Evolutionary conservation across 2,113 vertebrate species (phyloP).

Genomic region (Nanorana parkeri): DNA sequence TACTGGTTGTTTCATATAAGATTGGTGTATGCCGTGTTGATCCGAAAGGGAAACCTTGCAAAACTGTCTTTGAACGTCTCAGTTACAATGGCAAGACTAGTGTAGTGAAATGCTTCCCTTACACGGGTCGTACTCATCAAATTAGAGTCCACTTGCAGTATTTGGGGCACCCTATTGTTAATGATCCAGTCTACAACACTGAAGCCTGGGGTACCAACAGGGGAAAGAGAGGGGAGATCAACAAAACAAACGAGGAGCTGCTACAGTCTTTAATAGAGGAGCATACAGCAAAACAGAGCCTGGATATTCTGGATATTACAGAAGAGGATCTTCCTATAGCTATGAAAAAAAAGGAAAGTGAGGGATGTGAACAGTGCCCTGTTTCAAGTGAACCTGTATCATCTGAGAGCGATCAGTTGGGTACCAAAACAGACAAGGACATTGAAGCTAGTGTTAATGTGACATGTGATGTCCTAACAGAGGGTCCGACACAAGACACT

Average conservation of each 20-base stretch:
- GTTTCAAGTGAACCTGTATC: not conserved
- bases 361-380: slow-evolving; percentile 1
- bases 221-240: slow-evolving; percentile 81
- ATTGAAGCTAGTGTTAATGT: not conserved
- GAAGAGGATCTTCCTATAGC: slow-evolving; percentile 68
- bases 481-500: not conserved
- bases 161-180: slow-evolving; percentile 91
- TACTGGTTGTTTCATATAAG: slow-evolving; percentile 93
- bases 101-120: slow-evolving; percentile 86
- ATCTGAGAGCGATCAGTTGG: fast-evolving
- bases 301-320: slow-evolving; percentile 77
- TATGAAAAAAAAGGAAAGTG: not conserved
- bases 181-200: slow-evolving; percentile 96
- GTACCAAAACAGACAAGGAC: not conserved
- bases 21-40: slow-evolving; percentile 93
- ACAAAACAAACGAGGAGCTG: slow-evolving; percentile 85
- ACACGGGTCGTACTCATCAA: slow-evolving; percentile 94
- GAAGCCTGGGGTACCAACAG: slow-evolving; percentile 86
- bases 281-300: slow-evolving; percentile 83
- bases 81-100: slow-evolving; percentile 87
- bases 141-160: slow-evolving; percentile 96
- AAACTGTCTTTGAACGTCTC: slow-evolving; percentile 89
- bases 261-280: slow-evolving; percentile 85
- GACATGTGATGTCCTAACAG: not conserved
- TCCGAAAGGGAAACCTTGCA: slow-evolving; percentile 85